Evolutionary conservation across 2,113 vertebrate genomes (phyloP), one percentile per base, ranked within the genome.

Genomic region (Acanthochromis polyacanthus): DNA sequence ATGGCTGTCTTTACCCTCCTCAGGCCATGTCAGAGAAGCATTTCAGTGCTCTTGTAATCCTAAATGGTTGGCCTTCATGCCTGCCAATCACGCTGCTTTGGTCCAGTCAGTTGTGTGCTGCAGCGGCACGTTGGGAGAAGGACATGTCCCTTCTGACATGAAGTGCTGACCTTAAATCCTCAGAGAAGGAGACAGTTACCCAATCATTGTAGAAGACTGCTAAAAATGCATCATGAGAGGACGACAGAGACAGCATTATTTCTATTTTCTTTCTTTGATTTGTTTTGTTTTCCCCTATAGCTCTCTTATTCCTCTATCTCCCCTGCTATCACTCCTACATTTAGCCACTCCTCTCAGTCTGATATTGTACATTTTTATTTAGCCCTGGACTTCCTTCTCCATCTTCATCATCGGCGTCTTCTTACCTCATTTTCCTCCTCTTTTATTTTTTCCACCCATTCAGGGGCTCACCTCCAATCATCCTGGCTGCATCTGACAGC

Each of bases 101-200:
- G 30, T 74, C 53, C 68, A 53, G 71, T 75, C 75, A 71, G 12
- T 63, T 50, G 46, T 65, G 36, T 36, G 51, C 40, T 56, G 2
- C 23, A 51, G 36, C 10, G 55, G 74, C 80, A 77, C 20, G 64
- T 71, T 53, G 36, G 58, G 65, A 75, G 67, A 71, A 82, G 53
- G 59, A 85, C 79, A 76, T 71, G 59, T 80, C 30, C 28, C 4
- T 53, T 50, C 56, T 75, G 78, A 84, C 70, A 57, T 20, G 10
- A 78, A 69, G 61, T 67, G 56, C 78, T 84, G 85, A 84, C 78
- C 80, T 75, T 32, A 83, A 83, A 75, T 80, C 80, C 52, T 23
- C 10, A 58, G 80, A 74, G 80, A 67, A 25, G n/a, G 61, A 71
- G 59, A 78, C 64, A 82, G 62, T 59, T 74, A 68, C 30, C 12